Percentiles rank a stretch among this genome's conserved stretches.
phyloP scores from a whole-genome alignment of 2,797 vertebrate species.

The Erithacus rubecula region DNA sequence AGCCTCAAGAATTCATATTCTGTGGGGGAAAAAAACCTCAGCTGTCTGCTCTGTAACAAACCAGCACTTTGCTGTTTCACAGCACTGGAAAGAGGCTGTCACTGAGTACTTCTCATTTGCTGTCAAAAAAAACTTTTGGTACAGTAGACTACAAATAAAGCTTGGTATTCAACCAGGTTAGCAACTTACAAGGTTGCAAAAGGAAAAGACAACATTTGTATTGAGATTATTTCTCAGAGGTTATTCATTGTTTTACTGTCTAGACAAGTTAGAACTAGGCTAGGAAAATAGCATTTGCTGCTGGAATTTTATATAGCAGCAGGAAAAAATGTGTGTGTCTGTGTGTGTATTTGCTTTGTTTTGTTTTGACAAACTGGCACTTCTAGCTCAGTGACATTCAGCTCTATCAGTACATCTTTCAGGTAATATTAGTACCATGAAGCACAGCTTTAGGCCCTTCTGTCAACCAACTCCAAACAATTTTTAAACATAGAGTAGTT shows the following conservation, averaged over 20 bases:
- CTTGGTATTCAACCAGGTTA: slow-evolving; percentile 30
- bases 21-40: slow-evolving; percentile 4
- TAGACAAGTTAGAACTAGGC: slow-evolving; percentile 3
- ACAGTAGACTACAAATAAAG: slow-evolving; percentile 22
- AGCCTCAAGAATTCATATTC: neutral
- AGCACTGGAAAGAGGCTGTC: slow-evolving; percentile 6
- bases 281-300: neutral
- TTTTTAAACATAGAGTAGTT: neutral
- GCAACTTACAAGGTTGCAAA: slow-evolving; percentile 45
- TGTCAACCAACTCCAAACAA: neutral
- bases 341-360: neutral
- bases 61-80: neutral
- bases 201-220: slow-evolving; percentile 26
- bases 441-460: neutral
- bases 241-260: slow-evolving; percentile 40
- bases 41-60: neutral
- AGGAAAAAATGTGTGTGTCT: neutral
- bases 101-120: neutral
- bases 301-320: neutral
- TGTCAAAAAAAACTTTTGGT: slow-evolving; percentile 5
- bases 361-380: slow-evolving; percentile 23
- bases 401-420: neutral
- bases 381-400: neutral
- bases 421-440: neutral
- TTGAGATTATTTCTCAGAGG: slow-evolving; percentile 1